Conservation (phyloP, 2,888 invertebrate species). For the Bombylius major region DNA sequence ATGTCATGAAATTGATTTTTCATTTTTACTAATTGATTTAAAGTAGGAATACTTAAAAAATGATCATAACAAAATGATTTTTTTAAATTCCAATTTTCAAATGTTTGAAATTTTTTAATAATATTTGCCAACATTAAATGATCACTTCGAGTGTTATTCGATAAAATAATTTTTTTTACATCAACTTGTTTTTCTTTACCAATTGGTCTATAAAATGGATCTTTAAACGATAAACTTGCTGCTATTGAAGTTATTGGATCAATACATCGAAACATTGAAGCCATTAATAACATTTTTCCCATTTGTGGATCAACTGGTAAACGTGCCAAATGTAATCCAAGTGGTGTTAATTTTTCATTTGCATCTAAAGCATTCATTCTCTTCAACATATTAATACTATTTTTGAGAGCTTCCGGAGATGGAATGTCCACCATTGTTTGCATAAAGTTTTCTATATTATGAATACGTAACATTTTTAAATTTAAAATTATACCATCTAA, state of each 20-base stretch:
- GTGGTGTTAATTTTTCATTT: slow-evolving; percentile 66
- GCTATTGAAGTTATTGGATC: slow-evolving; percentile 81
- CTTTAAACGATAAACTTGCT: slow-evolving; percentile 74
- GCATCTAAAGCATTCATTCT: slow-evolving; percentile 64
- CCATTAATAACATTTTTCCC: slow-evolving; percentile 81
- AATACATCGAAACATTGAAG: slow-evolving; percentile 76
- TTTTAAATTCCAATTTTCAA: slow-evolving; percentile 24
- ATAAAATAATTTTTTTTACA: slow-evolving; percentile 43
- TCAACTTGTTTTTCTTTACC: slow-evolving; percentile 55
- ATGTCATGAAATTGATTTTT: slow-evolving; percentile 66
- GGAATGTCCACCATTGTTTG: slow-evolving; percentile 65
- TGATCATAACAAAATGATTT: slow-evolving; percentile 55
- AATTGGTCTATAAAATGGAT: slow-evolving; percentile 64
- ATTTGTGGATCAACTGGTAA: slow-evolving; percentile 81
- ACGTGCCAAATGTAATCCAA: slow-evolving; percentile 80
- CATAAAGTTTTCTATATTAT: slow-evolving; percentile 52
- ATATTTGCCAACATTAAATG: slow-evolving; percentile 65
- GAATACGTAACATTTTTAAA: slow-evolving; percentile 65
- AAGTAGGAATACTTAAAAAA: slow-evolving; percentile 52
- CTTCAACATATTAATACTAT: slow-evolving; percentile 46
- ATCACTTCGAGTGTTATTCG: slow-evolving; percentile 58
- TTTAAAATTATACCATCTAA: slow-evolving; percentile 76
- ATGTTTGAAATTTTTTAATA: slow-evolving; percentile 47
- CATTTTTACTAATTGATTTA: slow-evolving; percentile 62
- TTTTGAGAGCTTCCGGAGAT: slow-evolving; percentile 46